These are phyloP conservation scores for Halcyon leucocephala DNA, from an alignment of 2,797 vertebrate genomes.

Conservation along the genomic window DNA sequence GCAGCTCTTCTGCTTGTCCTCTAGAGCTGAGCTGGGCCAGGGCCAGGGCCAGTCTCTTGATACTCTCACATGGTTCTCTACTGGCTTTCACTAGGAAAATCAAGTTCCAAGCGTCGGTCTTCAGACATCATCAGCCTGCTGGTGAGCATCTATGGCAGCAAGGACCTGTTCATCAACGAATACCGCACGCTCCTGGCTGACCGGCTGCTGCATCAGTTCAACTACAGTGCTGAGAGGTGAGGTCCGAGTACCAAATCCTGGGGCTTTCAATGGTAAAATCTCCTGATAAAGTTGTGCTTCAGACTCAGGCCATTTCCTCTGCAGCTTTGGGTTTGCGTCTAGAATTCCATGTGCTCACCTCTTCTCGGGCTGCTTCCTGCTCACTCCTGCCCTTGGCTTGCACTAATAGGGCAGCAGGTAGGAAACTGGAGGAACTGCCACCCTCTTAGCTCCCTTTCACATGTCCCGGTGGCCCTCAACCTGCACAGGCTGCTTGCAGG, in stretches of 20 bases:
- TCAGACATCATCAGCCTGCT: constrained; percentile 98
- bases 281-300: background rate
- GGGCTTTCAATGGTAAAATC: background rate
- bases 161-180: constrained; percentile 97
- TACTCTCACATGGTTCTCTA: background rate
- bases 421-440: background rate
- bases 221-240: constrained; percentile 95
- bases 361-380: background rate
- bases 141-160: constrained; percentile 98
- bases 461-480: background rate
- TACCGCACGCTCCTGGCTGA: constrained; percentile 94
- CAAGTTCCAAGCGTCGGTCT: constrained; percentile 91
- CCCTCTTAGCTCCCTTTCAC: background rate
- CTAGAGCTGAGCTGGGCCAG: background rate
- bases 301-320: background rate
- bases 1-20: background rate
- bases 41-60: background rate
- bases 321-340: background rate
- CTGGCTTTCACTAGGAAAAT: constrained; percentile 83
- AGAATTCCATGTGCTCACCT: background rate
- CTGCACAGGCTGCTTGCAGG: background rate
- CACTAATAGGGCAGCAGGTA: background rate
- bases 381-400: background rate
- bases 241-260: background rate
- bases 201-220: constrained; percentile 93